Base-by-base conservation (phyloP, 2,888 invertebrate genomes). In the Ashinkailepas kermadecensis region DNA sequence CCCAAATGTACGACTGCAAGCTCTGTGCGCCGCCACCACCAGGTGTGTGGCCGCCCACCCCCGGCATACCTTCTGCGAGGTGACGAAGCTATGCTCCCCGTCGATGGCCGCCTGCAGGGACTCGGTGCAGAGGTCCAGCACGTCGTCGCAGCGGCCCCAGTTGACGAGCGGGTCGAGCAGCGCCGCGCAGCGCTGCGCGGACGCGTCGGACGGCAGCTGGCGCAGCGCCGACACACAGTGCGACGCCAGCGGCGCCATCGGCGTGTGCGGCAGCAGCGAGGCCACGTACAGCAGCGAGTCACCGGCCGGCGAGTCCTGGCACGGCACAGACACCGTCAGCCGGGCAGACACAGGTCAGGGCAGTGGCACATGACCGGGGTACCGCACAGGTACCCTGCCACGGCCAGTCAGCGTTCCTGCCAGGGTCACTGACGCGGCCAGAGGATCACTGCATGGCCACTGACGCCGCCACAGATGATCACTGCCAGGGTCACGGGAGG, bases 91-190 rank as follows among this genome's bases (percentile, higher is more conserved):
- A 0, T 39, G 11, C 23, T 79, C 58, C 12, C 58, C 57, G 58
- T 57, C 57, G 15, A 84, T 82, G 15, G 82, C 82, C 80, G 81
- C 81, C n/a, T 81, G 80, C 15, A 84, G 80, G 81, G 83, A 82
- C 64, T 84, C 82, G 7, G 81, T 74, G 2, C 82, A 81, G n/a
- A 84, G 67, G 57, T 83, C 84, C 12, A 84, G 56, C 23, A 84
- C 80, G 80, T 83, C 83, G 80, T 83, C 84, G 4, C 81, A 65
- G 21, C 83, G 81, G 70, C 83, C 83, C 84, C 84, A 84, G 81
- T 84, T 84, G 70, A 83, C 82, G 6, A 84, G 82, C 13, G 84
- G 83, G 78, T 83, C 83, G 15, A 84, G 58, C 58, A 58, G 79
- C 25, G 12, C 2, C 3, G 58, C 58, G 58, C 58, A 58, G 58